Base-by-base conservation (phyloP, 1,140 invertebrate genomes). In the Mylabris phalerata region DNA sequence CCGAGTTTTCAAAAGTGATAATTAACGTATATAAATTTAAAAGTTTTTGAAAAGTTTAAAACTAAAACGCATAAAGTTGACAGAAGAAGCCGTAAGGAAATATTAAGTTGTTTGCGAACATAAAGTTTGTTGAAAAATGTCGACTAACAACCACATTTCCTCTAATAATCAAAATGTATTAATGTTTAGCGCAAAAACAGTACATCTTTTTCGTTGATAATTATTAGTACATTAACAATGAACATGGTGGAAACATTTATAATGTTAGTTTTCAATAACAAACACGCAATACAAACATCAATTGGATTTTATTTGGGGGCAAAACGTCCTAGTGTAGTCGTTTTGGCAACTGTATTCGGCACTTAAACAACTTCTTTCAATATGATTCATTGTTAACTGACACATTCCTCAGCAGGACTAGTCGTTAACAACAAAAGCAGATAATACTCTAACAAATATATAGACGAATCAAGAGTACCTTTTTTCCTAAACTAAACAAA, bases 1-100 rank as follows among this genome's bases (percentile, higher is more conserved):
- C 42, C 44, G 51, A 54, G 51, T 54, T 54, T 54, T 54, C 32
- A 54, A 45, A 54, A 54, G 51, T 54, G 51, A 54, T 54, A 54
- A 54, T 54, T 54, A 54, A 54, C 51, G 51, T 54, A 46, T 54
- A 54, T 54, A 54, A 54, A 54, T 54, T 54, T 54, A 54, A 54
- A 32, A 32, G 32, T 32, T 32, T 32, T 19, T 19, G 19, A 7
- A 32, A 54, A 54, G 41, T 54, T 54, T 54, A 45, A 54, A 54
- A 54, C 51, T 54, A 54, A 54, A 54, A 54, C 51, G 51, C 51
- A 54, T 54, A 54, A 54, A 54, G 51, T 54, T 54, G 51, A 54
- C 51, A 54, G 51, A 54, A 54, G 51, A 54, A 54, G 51, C 51
- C 51, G 51, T 45, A 54, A 54, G 51, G 51, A 54, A 54, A 54